Conservation (phyloP, 2,797 vertebrate genomes). For the Pempheris klunzingeri region DNA sequence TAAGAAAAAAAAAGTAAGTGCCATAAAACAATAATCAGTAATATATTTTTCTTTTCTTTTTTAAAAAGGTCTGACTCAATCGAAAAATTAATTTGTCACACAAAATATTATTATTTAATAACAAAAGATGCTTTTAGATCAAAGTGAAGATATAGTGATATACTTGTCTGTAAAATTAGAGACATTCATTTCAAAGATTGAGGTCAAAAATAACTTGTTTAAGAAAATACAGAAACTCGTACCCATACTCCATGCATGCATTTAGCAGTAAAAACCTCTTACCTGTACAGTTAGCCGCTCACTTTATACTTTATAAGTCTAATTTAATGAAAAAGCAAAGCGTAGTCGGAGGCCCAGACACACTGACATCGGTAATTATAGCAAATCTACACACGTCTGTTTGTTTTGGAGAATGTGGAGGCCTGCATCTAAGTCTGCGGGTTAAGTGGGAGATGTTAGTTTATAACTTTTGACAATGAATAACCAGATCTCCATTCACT, state of each 20-base stretch:
- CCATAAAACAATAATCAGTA: not conserved
- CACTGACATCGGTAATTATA: slow-evolving; percentile 68
- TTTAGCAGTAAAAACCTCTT: slow-evolving; percentile 5
- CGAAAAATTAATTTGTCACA: not conserved
- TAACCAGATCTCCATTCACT: slow-evolving; percentile 93
- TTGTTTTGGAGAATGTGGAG: slow-evolving; percentile 84
- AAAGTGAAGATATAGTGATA: not conserved
- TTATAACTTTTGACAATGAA: slow-evolving; percentile 96
- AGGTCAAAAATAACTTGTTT: not conserved
- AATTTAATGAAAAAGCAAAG: not conserved
- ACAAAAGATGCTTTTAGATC: not conserved
- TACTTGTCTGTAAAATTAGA: not conserved
- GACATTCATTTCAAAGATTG: not conserved
- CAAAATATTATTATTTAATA: too few species aligned
- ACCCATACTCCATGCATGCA: not conserved
- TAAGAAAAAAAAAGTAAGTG: not conserved
- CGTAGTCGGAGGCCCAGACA: slow-evolving; percentile 36
- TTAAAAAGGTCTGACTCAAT: not conserved
- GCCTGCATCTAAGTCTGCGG: slow-evolving; percentile 77
- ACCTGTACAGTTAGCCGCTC: slow-evolving; percentile 13
- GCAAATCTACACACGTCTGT: slow-evolving; percentile 81
- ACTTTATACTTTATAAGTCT: not conserved
- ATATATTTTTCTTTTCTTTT: too few species aligned
- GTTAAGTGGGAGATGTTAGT: slow-evolving; percentile 86
- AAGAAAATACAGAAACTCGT: not conserved